These are phyloP conservation scores for Altica lythri DNA, from an alignment of 2,888 invertebrate species.

Conservation along the genomic window DNA sequence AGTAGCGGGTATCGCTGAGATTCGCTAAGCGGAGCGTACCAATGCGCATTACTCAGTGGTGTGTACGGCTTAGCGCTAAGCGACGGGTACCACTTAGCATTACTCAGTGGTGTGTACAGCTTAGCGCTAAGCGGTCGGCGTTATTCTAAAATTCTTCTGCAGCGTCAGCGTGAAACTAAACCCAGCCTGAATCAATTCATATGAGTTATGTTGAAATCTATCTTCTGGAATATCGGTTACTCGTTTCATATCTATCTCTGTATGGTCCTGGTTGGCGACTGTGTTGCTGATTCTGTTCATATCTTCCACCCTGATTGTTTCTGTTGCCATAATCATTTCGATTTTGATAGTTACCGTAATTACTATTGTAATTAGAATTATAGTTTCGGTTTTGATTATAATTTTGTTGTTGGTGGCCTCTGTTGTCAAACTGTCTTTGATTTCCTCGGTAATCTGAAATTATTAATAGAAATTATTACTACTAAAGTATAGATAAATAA, in stretches of 20 bases:
- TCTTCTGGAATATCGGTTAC: constrained; percentile 43
- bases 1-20: too few relatives aligned
- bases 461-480: constrained; percentile 1
- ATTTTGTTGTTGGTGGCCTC: constrained; percentile 26
- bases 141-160: too few relatives aligned
- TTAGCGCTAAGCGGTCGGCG: too few relatives aligned
- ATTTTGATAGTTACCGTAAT: constrained; percentile 9
- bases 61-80: too few relatives aligned
- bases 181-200: too few relatives aligned
- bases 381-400: constrained; percentile 20
- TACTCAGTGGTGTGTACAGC: too few relatives aligned
- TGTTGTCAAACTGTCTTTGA: constrained; percentile 30
- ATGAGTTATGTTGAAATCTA: too few relatives aligned
- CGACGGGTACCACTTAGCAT: too few relatives aligned
- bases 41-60: too few relatives aligned
- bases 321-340: constrained; percentile 22
- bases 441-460: constrained; percentile 29
- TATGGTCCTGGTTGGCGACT: constrained; percentile 49
- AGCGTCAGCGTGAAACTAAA: too few relatives aligned
- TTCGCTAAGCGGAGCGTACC: too few relatives aligned
- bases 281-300: constrained; percentile 27
- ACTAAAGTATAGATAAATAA: neutral
- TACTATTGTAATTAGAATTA: constrained; percentile 8
- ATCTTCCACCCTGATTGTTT: constrained; percentile 27
- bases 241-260: constrained; percentile 45